Evolutionary conservation across 2,113 vertebrate genomes (phyloP).

Genomic region (Beaufortia kweichowensis): DNA sequence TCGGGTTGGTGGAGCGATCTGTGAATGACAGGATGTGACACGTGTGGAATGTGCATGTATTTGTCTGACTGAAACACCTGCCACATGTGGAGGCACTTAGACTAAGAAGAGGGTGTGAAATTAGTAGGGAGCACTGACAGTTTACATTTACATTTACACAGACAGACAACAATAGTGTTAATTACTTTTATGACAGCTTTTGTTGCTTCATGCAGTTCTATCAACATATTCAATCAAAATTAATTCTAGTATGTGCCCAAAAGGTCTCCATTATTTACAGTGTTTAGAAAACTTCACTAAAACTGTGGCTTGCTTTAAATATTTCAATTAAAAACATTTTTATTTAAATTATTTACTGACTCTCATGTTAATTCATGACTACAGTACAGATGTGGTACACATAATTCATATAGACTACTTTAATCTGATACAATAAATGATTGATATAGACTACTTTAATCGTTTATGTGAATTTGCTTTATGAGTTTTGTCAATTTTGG

Average conservation of each 20-base stretch:
- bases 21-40: constrained; percentile 44
- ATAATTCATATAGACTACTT: too few species aligned
- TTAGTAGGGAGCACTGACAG: constrained; percentile 25
- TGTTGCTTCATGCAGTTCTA: constrained; percentile 6
- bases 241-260: constrained; percentile 1
- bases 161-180: constrained; percentile 21
- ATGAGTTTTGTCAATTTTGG: too few species aligned
- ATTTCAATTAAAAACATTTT: too few species aligned
- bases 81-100: constrained; percentile 27
- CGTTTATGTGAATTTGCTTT: too few species aligned
- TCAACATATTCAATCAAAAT: constrained; percentile 33
- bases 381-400: too few species aligned
- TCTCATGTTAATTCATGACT: too few species aligned
- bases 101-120: constrained; percentile 8
- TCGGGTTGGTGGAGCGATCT: constrained; percentile 17
- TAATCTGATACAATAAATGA: too few species aligned
- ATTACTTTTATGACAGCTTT: constrained; percentile 35
- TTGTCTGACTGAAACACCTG: constrained; percentile 39
- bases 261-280: constrained; percentile 20
- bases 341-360: too few species aligned
- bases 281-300: neutral
- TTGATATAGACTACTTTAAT: too few species aligned
- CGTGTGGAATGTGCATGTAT: neutral
- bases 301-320: neutral
- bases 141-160: constrained; percentile 35